Evolutionary conservation across 2,113 vertebrate genomes (phyloP), one percentile per base, ranked within the genome.

Genomic region (Erpornis zantholeuca): DNA sequence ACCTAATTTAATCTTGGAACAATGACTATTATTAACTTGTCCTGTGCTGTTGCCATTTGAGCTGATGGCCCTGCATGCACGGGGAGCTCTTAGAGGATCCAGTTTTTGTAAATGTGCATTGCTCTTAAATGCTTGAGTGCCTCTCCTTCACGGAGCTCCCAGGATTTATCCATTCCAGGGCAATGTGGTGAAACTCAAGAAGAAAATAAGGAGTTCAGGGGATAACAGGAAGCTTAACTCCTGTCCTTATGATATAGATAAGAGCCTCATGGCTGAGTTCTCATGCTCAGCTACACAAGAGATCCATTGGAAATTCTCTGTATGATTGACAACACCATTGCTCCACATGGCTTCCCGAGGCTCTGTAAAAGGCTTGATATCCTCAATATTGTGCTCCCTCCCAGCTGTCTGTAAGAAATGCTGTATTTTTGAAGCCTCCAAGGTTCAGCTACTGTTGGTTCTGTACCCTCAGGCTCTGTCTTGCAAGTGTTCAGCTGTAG

Each of bases 1-100:
- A 88, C 79, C 88, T 92, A 96, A 96, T 93, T 90, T 68, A 81
- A 97, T 96, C 71, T 77, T 40, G 49, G 79, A 96, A 95, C 90
- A 94, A 88, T 93, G 88, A 42, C 88, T 88, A 28, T 86, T 95
- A 93, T 95, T 92, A 96, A 88, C 76, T 75, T 92, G 85, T 70
- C 82, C 86, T 56, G 85, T 78, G 76, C 64, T 83, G 90, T 38
- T 93, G 88, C 80, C 80, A 92, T 95, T 90, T 84, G 94, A 96
- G 93, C 92, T 68, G 71, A 87, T 75, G 89, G 53, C 52, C 69
- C 66, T 88, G 85, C 53, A 56, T 81, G 85, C 63, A 52, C 5
- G 5, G 90, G 76, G 69, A 88, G 87, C 63, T 94, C 50, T 95
- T 90, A 63, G 52, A 27, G 68, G 82, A 90, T 83, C 66, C 82